Evolutionary conservation across 2,113 vertebrate genomes (phyloP).

Genomic region (Abramis brama): DNA sequence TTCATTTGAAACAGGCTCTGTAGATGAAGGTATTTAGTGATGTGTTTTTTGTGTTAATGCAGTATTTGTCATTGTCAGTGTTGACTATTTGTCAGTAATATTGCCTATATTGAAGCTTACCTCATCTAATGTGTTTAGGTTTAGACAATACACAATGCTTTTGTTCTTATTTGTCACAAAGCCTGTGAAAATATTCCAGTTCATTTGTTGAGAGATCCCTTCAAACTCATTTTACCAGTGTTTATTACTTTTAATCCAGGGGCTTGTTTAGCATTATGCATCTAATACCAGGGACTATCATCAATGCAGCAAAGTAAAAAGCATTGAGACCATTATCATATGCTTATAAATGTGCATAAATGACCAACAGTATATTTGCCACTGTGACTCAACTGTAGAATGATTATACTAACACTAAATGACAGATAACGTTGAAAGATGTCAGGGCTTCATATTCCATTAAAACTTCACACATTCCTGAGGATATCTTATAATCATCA

Average conservation of each 20-base stretch:
- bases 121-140: not conserved
- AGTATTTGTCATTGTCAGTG: constrained; percentile 42
- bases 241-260: not conserved
- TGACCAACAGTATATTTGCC: constrained; percentile 18
- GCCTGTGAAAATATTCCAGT: constrained; percentile 29
- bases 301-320: not conserved
- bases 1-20: constrained; percentile 21
- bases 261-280: not conserved
- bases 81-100: constrained; percentile 23
- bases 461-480: not conserved
- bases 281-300: not conserved
- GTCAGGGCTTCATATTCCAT: not conserved
- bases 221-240: not conserved
- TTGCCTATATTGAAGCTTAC: constrained; percentile 10
- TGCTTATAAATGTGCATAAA: not conserved
- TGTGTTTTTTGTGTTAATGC: constrained; percentile 7
- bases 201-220: not conserved
- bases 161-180: not conserved
- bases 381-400: not conserved
- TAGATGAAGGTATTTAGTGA: constrained; percentile 11
- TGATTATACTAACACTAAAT: constrained; percentile 19
- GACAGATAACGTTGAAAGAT: not conserved
- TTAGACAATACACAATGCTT: constrained; percentile 8
- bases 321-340: constrained; percentile 9
- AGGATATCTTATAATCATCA: not conserved